Base-by-base conservation (phyloP, 2,113 vertebrate genomes). In the Patagioenas fasciata region DNA sequence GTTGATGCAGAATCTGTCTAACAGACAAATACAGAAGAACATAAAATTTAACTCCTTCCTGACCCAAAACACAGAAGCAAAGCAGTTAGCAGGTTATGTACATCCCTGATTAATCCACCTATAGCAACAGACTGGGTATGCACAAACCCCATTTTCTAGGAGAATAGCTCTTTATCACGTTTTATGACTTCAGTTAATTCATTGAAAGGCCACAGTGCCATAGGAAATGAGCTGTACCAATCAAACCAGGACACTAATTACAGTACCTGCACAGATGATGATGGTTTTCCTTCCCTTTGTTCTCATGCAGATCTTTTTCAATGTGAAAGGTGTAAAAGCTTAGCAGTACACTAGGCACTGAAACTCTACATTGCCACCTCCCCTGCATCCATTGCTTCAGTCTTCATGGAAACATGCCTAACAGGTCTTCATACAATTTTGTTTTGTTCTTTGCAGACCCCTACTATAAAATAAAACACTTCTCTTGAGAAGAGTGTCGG, bases 161-260 rank as follows among this genome's bases (percentile, higher is more conserved):
- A 91, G 40, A 75, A 78, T 13, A 56, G 50, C 38, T 80, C 60
- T 80, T 72, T 48, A 58, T 32, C 16, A 21, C 42, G 23, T 69
- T 95, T 74, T 72, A 29, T 65, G 53, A 94, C 72, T 89, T 75
- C 61, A 77, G 11, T 64, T 79, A 91, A 72, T 92, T 91, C 25
- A 54, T 10, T 6, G 3, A 88, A 97, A 89, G 64, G 70, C 28
- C 47, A 84, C 54, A 65, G 12, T 65, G 88, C 53, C 80, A 93
- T 31, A 85, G 70, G 89, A 97, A 96, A 97, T 1, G 2, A 80
- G 50, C 58, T 87, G 67, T 95, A 96, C 67, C 47, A 57, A 85
- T 84, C 81, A 93, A 89, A 73, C 13, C 25, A 34, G 66, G 66
- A 95, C 97, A 94, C 36, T 79, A 42, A 94, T 85, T 86, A 94